Percentiles rank a stretch among this genome's conserved stretches.
These are phyloP conservation scores for Hypotaenidia okinawae DNA, from an alignment of 2,797 vertebrate species.

Conservation along the genomic window DNA sequence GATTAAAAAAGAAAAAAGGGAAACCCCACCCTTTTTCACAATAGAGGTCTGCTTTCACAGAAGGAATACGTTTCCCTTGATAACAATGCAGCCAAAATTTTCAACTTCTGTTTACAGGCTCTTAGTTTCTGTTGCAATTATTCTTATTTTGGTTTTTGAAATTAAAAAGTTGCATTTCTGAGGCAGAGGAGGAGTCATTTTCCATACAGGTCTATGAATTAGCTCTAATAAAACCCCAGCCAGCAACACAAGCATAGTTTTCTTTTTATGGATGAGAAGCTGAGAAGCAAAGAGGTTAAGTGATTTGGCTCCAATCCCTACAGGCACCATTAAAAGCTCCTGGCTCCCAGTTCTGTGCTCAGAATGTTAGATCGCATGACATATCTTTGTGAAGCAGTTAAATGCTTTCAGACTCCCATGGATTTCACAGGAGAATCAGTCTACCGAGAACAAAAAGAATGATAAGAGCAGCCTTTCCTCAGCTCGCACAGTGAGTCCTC, in stretches of 20 bases:
- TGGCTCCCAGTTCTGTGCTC: conserved; percentile 69
- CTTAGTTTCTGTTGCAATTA: conserved; percentile 18
- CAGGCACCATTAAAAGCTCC: conserved; percentile 70
- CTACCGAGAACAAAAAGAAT: not conserved
- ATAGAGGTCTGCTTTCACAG: not conserved
- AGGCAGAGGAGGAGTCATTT: conserved; percentile 40
- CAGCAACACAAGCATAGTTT: conserved; percentile 23
- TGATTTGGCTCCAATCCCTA: conserved; percentile 57
- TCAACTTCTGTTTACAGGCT: not conserved
- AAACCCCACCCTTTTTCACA: not conserved
- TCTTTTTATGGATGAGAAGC: conserved; percentile 51
- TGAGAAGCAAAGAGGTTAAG: conserved; percentile 46
- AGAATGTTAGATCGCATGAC: conserved; percentile 70
- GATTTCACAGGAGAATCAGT: conserved; percentile 16
- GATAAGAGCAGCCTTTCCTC: not conserved
- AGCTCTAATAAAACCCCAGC: conserved; percentile 49
- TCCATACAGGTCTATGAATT: conserved; percentile 63
- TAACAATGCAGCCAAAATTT: not conserved
- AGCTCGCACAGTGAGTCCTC: not conserved
- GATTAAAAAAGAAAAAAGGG: not conserved
- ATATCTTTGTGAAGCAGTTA: conserved; percentile 67
- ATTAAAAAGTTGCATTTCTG: conserved; percentile 18
- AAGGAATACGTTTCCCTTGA: not conserved
- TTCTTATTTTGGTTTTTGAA: not conserved
- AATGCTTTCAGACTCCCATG: conserved; percentile 65